phyloP scores from a whole-genome alignment of 2,797 vertebrate species.

The Alca torda region DNA sequence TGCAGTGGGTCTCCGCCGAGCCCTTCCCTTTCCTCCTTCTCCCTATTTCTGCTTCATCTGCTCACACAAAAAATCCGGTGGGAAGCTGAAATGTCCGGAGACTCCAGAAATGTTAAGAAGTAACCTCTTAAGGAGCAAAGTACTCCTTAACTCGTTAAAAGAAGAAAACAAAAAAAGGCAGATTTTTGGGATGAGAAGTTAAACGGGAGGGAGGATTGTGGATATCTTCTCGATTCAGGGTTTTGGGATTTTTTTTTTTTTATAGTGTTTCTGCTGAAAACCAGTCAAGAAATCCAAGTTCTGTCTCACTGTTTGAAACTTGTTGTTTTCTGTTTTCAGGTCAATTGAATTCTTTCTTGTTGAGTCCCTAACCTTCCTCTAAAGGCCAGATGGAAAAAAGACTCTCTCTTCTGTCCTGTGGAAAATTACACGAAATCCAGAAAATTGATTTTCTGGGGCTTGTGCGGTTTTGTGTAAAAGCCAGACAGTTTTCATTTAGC shows the following conservation, averaged over 20 bases:
- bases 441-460: slow-evolving; percentile 61
- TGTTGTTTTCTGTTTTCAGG: not conserved
- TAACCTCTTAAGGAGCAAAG: not conserved
- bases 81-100: not conserved
- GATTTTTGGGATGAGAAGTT: not conserved
- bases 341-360: not conserved
- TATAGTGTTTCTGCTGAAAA: not conserved
- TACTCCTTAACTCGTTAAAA: not conserved
- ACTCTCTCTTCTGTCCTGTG: slow-evolving; percentile 11
- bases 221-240: not conserved
- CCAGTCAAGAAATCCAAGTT: not conserved
- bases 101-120: not conserved
- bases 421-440: slow-evolving; percentile 50
- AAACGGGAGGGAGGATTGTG: not conserved
- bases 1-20: rapidly evolving
- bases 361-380: not conserved
- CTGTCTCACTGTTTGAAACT: not conserved
- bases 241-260: not conserved
- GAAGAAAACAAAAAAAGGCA: not conserved
- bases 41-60: not conserved
- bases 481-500: slow-evolving; percentile 54
- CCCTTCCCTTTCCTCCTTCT: not conserved
- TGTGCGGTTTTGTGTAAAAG: slow-evolving; percentile 41
- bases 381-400: not conserved
- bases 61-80: rapidly evolving